phyloP scores from a whole-genome alignment of 2,888 invertebrate genomes.

The Chouioia cunea region DNA sequence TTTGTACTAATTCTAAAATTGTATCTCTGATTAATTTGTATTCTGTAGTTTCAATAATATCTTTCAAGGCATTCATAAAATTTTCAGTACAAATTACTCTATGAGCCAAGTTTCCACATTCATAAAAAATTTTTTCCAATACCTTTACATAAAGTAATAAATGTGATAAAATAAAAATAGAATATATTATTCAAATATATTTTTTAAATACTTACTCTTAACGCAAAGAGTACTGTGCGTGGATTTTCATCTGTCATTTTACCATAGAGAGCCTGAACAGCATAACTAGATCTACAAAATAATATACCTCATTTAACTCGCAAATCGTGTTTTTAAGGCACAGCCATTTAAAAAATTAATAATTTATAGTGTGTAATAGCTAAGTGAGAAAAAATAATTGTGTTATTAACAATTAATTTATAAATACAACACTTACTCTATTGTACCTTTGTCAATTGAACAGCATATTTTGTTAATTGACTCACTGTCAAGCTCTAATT shows the following conservation, averaged over 20 bases:
- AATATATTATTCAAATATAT: background rate
- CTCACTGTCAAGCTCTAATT: background rate
- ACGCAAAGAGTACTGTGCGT: background rate
- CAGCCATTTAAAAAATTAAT: background rate
- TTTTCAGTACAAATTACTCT: constrained; percentile 14
- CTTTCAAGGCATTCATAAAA: constrained; percentile 8
- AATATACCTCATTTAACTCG: background rate
- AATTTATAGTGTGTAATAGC: background rate
- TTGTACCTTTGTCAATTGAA: background rate
- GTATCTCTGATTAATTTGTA: constrained; percentile 9
- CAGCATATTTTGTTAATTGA: background rate
- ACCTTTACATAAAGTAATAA: constrained; percentile 9
- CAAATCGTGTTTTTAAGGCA: background rate
- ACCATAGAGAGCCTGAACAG: constrained; percentile 5
- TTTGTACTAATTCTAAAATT: constrained; percentile 7
- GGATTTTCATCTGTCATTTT: constrained; percentile 18
- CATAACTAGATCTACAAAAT: constrained; percentile 13
- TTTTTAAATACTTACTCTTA: background rate
- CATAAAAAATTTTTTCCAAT: constrained; percentile 16
- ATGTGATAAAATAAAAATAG: background rate
- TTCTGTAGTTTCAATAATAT: constrained; percentile 4
- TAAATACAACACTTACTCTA: constrained; percentile 5
- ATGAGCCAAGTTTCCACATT: constrained; percentile 25
- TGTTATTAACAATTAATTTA: background rate
- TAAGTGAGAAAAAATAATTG: background rate